Percentiles rank a stretch among this genome's conserved stretches.
phyloP scores from a whole-genome alignment of 2,888 invertebrate genomes.

The Pseudeuparius sepicola region DNA sequence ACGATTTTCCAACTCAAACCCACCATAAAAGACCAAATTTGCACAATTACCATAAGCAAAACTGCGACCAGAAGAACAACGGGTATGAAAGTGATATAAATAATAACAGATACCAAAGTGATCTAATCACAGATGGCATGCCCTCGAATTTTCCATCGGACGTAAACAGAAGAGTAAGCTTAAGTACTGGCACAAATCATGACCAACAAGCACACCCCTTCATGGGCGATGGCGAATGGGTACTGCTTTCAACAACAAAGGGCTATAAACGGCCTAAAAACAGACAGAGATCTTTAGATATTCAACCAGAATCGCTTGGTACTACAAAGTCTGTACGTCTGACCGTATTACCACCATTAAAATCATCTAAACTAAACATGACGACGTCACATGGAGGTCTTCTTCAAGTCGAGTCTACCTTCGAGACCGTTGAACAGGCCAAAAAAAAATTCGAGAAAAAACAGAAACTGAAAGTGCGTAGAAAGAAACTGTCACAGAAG shows the following conservation, averaged over 20 bases:
- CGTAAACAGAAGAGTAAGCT: constrained; percentile 15
- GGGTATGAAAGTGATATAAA: constrained; percentile 13
- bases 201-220: constrained; percentile 51
- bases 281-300: constrained; percentile 33
- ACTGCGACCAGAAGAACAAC: constrained; percentile 21
- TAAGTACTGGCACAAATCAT: constrained; percentile 26
- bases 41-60: constrained; percentile 16
- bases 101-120: constrained; percentile 14
- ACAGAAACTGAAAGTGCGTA: constrained; percentile 27
- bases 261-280: constrained; percentile 51
- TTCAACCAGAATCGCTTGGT: constrained; percentile 27
- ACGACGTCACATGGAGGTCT: constrained; percentile 64
- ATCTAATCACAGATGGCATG: constrained; percentile 46
- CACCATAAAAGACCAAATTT: constrained; percentile 15
- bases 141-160: constrained; percentile 44
- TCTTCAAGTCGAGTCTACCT: constrained; percentile 63
- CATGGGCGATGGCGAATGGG: constrained; percentile 66
- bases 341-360: constrained; percentile 61
- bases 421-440: constrained; percentile 58
- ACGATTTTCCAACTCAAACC: constrained; percentile 10
- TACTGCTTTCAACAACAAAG: constrained; percentile 65
- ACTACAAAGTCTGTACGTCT: constrained; percentile 39
- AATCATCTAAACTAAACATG: constrained; percentile 51
- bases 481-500: constrained; percentile 34
- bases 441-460: constrained; percentile 38